Evolutionary conservation across 2,888 invertebrate genomes (phyloP).

Genomic region (Aplocera efformata): DNA sequence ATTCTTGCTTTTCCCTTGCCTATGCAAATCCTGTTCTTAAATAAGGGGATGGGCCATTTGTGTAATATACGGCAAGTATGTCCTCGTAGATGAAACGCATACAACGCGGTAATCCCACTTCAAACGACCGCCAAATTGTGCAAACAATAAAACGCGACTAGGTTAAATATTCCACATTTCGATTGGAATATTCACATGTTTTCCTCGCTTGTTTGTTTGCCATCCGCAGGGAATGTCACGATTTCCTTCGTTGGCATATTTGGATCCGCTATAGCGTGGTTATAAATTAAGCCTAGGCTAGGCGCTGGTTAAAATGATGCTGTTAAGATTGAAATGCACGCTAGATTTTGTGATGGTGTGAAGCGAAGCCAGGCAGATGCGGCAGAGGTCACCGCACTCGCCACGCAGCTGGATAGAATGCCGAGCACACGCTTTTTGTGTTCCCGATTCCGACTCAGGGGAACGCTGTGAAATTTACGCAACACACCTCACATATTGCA

Average conservation of each 20-base stretch:
- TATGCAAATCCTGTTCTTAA: no score
- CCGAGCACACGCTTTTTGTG: slow-evolving; percentile 57
- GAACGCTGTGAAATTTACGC: slow-evolving; percentile 40
- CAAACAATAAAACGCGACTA: slow-evolving; percentile 15
- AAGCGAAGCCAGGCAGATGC: slow-evolving; percentile 61
- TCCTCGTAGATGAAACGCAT: no score
- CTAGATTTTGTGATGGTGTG: slow-evolving; percentile 50
- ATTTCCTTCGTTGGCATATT: slow-evolving; percentile 31
- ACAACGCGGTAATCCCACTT: background rate
- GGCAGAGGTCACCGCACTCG: slow-evolving; percentile 66
- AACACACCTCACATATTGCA: slow-evolving; percentile 9
- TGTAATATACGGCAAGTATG: no score
- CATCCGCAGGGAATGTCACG: slow-evolving; percentile 30
- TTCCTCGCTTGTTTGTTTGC: slow-evolving; percentile 25
- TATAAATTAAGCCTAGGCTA: slow-evolving; percentile 18
- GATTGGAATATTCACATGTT: slow-evolving; percentile 26
- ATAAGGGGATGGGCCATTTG: no score
- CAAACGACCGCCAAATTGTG: slow-evolving; percentile 12
- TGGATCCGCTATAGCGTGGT: slow-evolving; percentile 14
- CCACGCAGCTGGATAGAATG: slow-evolving; percentile 60
- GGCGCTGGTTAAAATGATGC: slow-evolving; percentile 7
- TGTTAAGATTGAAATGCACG: slow-evolving; percentile 27
- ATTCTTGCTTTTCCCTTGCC: no score
- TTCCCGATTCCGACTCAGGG: slow-evolving; percentile 31
- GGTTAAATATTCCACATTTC: slow-evolving; percentile 17